A percentile compares a stretch with the other conserved stretches of the same genome.
Conservation (phyloP, 2,888 invertebrate genomes). For the Lordiphosa andalusiaca region DNA sequence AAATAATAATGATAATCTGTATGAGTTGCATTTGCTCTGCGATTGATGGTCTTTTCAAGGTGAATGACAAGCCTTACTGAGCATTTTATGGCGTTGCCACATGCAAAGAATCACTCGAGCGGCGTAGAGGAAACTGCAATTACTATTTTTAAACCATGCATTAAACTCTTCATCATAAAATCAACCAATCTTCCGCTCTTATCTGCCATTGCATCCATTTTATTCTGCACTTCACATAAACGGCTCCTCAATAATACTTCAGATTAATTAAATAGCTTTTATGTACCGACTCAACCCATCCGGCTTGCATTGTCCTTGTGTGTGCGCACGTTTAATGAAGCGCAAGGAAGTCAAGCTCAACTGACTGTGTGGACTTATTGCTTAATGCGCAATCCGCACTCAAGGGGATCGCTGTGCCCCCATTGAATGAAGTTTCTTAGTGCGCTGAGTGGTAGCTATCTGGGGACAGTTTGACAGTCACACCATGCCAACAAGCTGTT, state of each 20-base stretch:
- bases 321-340: slow-evolving; percentile 32
- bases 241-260: slow-evolving; percentile 3
- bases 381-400: slow-evolving; percentile 12
- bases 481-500: slow-evolving; percentile 4
- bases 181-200: background rate
- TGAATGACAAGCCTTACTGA: no score
- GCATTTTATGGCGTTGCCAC: no score
- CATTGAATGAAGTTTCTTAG: background rate
- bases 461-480: slow-evolving; percentile 9
- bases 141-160: slow-evolving; percentile 3
- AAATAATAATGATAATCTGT: no score
- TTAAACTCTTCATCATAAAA: no score
- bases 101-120: no score
- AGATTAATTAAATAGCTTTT: slow-evolving; percentile 11
- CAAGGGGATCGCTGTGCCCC: background rate
- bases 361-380: slow-evolving; percentile 24
- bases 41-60: no score
- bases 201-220: slow-evolving; percentile 1
- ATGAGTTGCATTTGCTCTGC: no score
- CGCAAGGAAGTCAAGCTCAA: slow-evolving; percentile 41
- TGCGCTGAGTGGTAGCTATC: background rate
- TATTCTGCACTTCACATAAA: background rate
- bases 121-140: background rate
- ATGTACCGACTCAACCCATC: background rate
- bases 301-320: background rate